phyloP scores from a whole-genome alignment of 2,888 invertebrate species.

The Fragum sueziense region DNA sequence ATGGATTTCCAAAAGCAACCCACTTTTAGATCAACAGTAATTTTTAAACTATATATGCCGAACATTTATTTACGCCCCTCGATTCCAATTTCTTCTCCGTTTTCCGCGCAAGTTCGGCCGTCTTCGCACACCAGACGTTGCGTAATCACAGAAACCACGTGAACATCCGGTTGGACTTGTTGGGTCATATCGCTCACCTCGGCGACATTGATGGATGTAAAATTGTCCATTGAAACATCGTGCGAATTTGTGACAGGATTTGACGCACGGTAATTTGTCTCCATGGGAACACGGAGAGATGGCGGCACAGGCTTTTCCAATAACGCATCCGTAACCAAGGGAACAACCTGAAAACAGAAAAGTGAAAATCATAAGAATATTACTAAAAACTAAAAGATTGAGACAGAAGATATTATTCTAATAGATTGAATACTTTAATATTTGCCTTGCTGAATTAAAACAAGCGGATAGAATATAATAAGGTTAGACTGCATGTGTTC shows the following conservation, averaged over 20 bases:
- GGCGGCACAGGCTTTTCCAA: constrained; percentile 44
- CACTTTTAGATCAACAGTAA: neutral
- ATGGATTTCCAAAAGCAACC: neutral
- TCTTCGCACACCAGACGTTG: constrained; percentile 27
- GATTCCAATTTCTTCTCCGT: neutral
- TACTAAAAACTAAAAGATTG: no score
- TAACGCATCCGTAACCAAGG: constrained; percentile 48
- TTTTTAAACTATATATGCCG: neutral
- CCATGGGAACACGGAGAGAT: constrained; percentile 27
- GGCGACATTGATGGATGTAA: constrained; percentile 53
- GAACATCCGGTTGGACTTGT: constrained; percentile 33
- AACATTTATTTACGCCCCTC: neutral
- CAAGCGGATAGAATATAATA: no score
- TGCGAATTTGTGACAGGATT: constrained; percentile 56
- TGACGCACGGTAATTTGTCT: constrained; percentile 26
- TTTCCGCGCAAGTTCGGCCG: neutral
- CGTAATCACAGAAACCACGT: constrained; percentile 41
- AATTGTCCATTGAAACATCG: constrained; percentile 47
- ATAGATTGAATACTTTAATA: no score
- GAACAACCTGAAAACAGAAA: constrained; percentile 51
- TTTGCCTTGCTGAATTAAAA: no score
- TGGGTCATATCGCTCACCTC: constrained; percentile 35
- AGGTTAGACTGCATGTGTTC: no score
- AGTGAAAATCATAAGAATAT: neutral
- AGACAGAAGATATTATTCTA: no score